Percentiles rank a stretch among this genome's conserved stretches.
These are phyloP conservation scores for Encarsia formosa DNA, from an alignment of 2,888 invertebrate genomes.

Conservation along the genomic window DNA sequence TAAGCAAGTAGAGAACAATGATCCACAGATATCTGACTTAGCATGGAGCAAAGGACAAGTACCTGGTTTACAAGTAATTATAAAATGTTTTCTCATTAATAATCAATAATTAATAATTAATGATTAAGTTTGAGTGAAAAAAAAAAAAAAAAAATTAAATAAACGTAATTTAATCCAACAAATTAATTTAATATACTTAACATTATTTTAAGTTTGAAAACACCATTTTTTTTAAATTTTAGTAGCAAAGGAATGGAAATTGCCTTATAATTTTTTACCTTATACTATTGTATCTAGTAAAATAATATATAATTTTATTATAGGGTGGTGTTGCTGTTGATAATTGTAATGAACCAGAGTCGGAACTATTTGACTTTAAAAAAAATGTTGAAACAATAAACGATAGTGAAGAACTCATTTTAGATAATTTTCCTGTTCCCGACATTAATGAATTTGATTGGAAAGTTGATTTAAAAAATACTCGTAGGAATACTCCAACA, in stretches of 20 bases:
- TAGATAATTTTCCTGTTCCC: background rate
- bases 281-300: too few relatives aligned
- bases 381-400: slow-evolving; percentile 3
- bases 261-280: too few relatives aligned
- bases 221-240: too few relatives aligned
- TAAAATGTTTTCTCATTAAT: slow-evolving; percentile 4
- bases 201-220: too few relatives aligned
- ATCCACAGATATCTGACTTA: slow-evolving; percentile 13
- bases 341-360: slow-evolving; percentile 11
- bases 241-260: too few relatives aligned
- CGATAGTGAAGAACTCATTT: slow-evolving; percentile 1
- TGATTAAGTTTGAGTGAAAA: too few relatives aligned
- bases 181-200: too few relatives aligned
- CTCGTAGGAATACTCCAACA: slow-evolving; percentile 4
- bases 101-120: too few relatives aligned
- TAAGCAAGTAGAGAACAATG: slow-evolving; percentile 1
- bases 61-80: slow-evolving; percentile 33
- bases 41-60: slow-evolving; percentile 48
- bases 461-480: slow-evolving; percentile 9
- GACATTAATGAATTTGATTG: slow-evolving; percentile 11
- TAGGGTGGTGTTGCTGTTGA: slow-evolving; percentile 35
- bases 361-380: slow-evolving; percentile 18
- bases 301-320: too few relatives aligned
- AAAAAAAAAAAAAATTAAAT: too few relatives aligned
- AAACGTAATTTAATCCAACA: too few relatives aligned